A percentile compares a stretch with the other conserved stretches of the same genome.
These are phyloP conservation scores for Synanceia verrucosa DNA, from an alignment of 2,797 vertebrate genomes.

Conservation along the genomic window DNA sequence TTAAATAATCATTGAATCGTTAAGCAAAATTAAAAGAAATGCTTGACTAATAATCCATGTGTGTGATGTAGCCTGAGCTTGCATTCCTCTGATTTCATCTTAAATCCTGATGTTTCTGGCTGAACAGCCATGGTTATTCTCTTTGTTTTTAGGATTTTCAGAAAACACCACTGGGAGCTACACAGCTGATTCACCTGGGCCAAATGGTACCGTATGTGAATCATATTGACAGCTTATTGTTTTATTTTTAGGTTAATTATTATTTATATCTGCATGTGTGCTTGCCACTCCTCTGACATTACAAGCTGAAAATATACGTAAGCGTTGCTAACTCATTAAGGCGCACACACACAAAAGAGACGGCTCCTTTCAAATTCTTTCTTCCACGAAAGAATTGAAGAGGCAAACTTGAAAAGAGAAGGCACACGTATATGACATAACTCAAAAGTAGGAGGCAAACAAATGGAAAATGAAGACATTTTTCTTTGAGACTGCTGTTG, in stretches of 20 bases:
- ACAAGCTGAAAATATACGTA: conserved; percentile 50
- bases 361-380: conserved; percentile 57
- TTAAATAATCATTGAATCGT: no score
- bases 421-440: conserved; percentile 48
- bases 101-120: no score
- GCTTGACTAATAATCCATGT: no score
- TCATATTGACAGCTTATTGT: conserved; percentile 23
- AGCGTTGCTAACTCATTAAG: conserved; percentile 67
- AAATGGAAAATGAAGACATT: conserved; percentile 68
- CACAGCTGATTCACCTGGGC: no score
- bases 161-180: conserved; percentile 6
- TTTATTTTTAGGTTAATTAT: neutral
- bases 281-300: conserved; percentile 45
- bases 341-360: conserved; percentile 30
- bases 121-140: no score
- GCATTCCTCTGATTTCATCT: no score
- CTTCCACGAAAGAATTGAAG: conserved; percentile 56
- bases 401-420: conserved; percentile 55
- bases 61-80: no score
- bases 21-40: neutral
- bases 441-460: conserved; percentile 63
- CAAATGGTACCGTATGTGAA: conserved; percentile 22
- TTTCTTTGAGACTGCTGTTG: conserved; percentile 60
- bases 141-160: no score
- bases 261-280: conserved; percentile 13